These are phyloP conservation scores for Mallotus villosus DNA, from an alignment of 2,797 vertebrate species.

Conservation along the genomic window DNA sequence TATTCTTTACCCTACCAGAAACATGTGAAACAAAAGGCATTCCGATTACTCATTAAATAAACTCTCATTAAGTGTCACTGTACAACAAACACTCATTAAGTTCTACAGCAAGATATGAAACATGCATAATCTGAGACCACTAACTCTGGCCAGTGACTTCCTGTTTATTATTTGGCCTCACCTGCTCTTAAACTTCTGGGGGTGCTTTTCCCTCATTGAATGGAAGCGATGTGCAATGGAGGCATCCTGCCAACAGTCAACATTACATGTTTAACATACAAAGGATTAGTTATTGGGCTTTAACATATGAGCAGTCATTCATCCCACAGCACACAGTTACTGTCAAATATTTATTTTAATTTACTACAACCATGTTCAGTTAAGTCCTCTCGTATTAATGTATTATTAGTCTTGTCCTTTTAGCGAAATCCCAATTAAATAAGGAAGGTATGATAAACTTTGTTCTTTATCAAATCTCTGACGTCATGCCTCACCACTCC, in stretches of 20 bases:
- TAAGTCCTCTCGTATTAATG: too few relatives aligned
- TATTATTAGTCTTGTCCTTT: too few relatives aligned
- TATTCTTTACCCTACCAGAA: conserved; percentile 89
- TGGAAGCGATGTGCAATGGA: conserved; percentile 96
- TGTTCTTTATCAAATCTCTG: neutral
- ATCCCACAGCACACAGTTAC: neutral
- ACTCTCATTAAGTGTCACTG: neutral
- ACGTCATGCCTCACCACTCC: conserved; percentile 82
- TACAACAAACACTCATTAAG: neutral
- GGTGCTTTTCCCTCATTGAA: conserved; percentile 91
- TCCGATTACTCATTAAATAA: neutral
- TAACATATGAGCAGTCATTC: neutral
- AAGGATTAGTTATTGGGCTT: neutral
- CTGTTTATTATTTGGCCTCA: conserved; percentile 47
- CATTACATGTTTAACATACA: neutral
- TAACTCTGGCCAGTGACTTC: neutral
- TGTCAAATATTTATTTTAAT: too few relatives aligned
- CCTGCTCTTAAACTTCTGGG: conserved; percentile 95
- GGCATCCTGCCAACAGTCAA: conserved; percentile 79
- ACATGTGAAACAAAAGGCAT: conserved; percentile 2
- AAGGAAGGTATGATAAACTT: neutral
- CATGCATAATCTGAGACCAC: too few relatives aligned
- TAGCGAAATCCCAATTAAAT: too few relatives aligned
- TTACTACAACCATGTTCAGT: too few relatives aligned
- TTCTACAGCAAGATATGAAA: neutral